Evolutionary conservation across 92 coral and sea anemone species (phyloP), one percentile per base, ranked within the genome.

Genomic region (Blastomussa wellsi): DNA sequence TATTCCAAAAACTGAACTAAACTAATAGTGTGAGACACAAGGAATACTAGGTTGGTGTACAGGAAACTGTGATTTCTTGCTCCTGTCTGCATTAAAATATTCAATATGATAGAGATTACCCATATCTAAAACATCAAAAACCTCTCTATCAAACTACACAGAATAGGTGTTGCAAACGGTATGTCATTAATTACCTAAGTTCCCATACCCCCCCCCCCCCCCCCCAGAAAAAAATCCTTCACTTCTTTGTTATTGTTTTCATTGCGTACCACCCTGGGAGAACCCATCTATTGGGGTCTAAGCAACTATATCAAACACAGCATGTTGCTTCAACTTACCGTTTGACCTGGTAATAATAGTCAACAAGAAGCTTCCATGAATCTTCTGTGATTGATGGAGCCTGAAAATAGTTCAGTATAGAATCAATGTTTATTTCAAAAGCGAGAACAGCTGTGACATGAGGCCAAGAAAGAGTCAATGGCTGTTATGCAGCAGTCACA

Each of bases 331-430:
- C 29, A 35, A 38, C 69, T 70, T 73, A 90, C 93, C 81, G 51
- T 28, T 85, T 87, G 37, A 92, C 48, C 81, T 94, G 95, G 82
- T 96, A 94, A 64, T 86, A 94, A 49, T 78, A 86, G 44, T 91
- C 86, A 44, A 96, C 88, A 13, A 96, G 91, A 74, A 86, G 84
- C 24, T 92, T 91, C 98, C 98, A 96, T 6, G 90, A 84, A 51
- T 86, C 93, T 20, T 92, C 91, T 36, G 94, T 82, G 80, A 96
- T 85, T 29, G 81, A 86, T 17, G 91, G 79, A 13, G 72, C 82
- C 98, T 95, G 79, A 51, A 85, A 85, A 75, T 44, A 41, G 42
- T 75, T 32, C 19, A 17, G 0, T 41, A 28, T 51, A 8, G 9
- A 16, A 75, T 51, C 6, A 11, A 42, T 51, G 33, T 29, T 12